These are phyloP conservation scores for Apogon hyalosoma DNA, from an alignment of 2,797 vertebrate genomes.

Conservation along the genomic window DNA sequence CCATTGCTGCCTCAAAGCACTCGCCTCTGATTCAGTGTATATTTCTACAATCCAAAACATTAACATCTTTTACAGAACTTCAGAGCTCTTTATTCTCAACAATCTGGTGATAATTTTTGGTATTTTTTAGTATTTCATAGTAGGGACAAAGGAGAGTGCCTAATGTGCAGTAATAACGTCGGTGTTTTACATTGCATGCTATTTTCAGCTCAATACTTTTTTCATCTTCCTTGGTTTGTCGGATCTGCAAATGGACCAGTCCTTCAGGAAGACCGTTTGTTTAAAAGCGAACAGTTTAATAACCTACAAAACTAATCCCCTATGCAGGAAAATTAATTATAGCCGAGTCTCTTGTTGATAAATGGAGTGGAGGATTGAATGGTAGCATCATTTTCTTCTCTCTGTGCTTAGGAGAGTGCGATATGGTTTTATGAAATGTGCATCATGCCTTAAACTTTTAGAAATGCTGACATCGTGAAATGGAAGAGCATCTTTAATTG, in stretches of 20 bases:
- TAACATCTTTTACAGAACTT: no score
- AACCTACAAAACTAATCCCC: conserved; percentile 7
- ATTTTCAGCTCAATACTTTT: neutral
- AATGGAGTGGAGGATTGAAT: conserved; percentile 14
- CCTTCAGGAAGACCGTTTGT: conserved; percentile 14
- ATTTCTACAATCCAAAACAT: no score
- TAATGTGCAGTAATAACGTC: no score
- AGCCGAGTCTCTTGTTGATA: conserved; percentile 29
- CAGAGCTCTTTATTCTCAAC: no score
- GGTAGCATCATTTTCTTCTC: conserved; percentile 19
- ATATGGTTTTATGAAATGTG: neutral
- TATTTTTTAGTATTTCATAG: no score
- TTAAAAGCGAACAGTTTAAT: conserved; percentile 18
- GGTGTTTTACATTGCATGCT: neutral
- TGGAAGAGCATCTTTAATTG: conserved; percentile 29
- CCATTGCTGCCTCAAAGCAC: no score
- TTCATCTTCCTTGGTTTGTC: conserved; percentile 1
- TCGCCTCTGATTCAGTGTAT: no score
- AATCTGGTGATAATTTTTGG: no score
- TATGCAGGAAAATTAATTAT: conserved; percentile 25
- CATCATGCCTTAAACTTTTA: conserved; percentile 22
- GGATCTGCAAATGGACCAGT: conserved; percentile 19
- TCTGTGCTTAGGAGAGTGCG: conserved; percentile 6
- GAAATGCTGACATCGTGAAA: conserved; percentile 35
- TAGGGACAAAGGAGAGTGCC: no score